phyloP scores from a whole-genome alignment of 2,113 vertebrate species.

The Colaptes auratus region DNA sequence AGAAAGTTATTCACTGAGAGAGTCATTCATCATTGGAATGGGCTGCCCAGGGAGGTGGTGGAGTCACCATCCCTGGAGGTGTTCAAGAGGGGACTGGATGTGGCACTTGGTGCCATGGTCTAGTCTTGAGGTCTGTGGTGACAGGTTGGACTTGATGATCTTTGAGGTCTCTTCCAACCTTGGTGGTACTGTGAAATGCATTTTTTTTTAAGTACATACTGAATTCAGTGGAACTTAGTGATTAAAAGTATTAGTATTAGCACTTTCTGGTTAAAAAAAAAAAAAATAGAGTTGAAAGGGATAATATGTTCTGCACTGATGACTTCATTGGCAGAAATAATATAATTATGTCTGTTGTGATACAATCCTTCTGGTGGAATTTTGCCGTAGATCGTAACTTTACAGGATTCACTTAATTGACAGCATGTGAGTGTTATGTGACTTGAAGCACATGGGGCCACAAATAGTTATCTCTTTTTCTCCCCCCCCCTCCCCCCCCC shows the following conservation, averaged over 20 bases:
- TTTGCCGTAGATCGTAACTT: constrained; percentile 32
- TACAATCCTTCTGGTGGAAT: constrained; percentile 26
- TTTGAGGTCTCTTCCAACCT: too few relatives aligned
- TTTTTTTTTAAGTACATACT: background rate
- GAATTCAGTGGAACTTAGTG: background rate
- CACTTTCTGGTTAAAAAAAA: background rate
- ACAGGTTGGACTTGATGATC: too few relatives aligned
- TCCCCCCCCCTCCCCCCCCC: too few relatives aligned
- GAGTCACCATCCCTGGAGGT: too few relatives aligned
- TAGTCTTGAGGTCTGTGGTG: too few relatives aligned
- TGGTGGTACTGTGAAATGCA: background rate
- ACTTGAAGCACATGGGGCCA: background rate
- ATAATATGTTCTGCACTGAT: background rate
- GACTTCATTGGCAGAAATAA: constrained; percentile 50
- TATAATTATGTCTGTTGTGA: constrained; percentile 44
- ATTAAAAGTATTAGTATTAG: background rate
- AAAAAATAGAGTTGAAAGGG: background rate
- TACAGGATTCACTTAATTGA: constrained; percentile 39
- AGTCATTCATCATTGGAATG: too few relatives aligned
- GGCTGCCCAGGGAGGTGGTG: too few relatives aligned
- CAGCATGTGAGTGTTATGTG: background rate
- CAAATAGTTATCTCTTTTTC: background rate
- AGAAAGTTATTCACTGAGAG: too few relatives aligned
- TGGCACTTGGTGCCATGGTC: too few relatives aligned
- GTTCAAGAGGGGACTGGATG: too few relatives aligned